Base-by-base conservation (phyloP, 2,888 invertebrate species). In the Selenia dentaria region DNA sequence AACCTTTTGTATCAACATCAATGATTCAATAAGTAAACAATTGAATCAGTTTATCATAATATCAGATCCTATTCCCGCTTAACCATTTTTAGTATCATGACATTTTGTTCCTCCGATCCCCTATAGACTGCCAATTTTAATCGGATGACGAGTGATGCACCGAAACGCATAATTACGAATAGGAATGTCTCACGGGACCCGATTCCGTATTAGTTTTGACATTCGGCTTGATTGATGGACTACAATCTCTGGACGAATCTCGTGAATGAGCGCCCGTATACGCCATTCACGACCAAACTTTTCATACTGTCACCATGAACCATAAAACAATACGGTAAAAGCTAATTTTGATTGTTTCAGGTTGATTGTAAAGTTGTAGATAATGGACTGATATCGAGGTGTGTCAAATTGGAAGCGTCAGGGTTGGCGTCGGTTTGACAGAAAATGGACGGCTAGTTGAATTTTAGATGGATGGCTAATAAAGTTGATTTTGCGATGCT, bases 151-250 rank as follows among this genome's bases (percentile, higher is more conserved):
- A 63, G 70, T 63, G 72, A 73, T 87, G 83, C 82, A 87, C 79
- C 75, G 71, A 77, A 83, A 84, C 79, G 81, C 82, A 85, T 86
- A 87, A 89, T 90, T 87, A 86, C 81, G 73, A 82, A 76, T 77
- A 72, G 69, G 68, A 77, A 72, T 75, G 72, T 88, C 89, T 87
- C 90, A 83, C 85, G 89, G 87, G 89, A 87, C 83, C 62, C 57
- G 63, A 70, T 76, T 79, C 65, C 79, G 83, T 89, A 90, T 90
- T 90, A 87, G 88, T 87, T 90, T 89, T 90, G 90, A 90, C 90
- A 83, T 84, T 83, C 78, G 80, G 81, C 88, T 82, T 90, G 90
- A 90, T 89, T 82, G 90, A 90, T 90, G 82, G 77, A 77, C 75
- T 74, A 80, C 86, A 86, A 90, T 90, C 89, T 83, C 80, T 78